Conservation (phyloP, 2,888 invertebrate species). For the Taenaris catops region DNA sequence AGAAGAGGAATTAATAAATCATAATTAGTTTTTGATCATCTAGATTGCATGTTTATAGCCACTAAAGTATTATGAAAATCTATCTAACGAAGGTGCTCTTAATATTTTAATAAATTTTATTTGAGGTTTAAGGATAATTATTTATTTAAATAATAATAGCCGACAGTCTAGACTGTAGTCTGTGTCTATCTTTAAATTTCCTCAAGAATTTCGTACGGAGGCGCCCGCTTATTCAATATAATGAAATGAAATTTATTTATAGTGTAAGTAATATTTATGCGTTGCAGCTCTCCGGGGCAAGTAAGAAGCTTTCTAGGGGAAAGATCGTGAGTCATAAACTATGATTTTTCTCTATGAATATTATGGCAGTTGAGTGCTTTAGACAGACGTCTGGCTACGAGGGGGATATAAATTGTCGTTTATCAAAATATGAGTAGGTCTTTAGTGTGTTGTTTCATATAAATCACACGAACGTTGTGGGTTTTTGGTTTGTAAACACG, state of each 20-base stretch:
- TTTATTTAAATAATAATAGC: no score
- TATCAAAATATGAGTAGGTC: conserved; percentile 24
- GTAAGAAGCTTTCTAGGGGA: conserved; percentile 58
- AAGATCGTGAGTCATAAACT: conserved; percentile 66
- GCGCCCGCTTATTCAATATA: conserved; percentile 42
- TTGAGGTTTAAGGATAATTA: no score
- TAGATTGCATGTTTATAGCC: no score
- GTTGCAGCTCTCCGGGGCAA: conserved; percentile 32
- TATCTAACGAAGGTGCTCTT: no score
- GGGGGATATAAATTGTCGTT: conserved; percentile 39
- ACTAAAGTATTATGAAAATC: no score
- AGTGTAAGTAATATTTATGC: conserved; percentile 63
- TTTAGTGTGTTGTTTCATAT: conserved; percentile 7
- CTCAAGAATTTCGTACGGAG: conserved; percentile 24
- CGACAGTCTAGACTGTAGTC: conserved; percentile 5
- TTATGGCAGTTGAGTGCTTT: conserved; percentile 52
- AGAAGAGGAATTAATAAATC: no score
- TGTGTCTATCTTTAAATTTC: conserved; percentile 12
- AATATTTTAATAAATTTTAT: no score
- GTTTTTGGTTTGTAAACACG: no score
- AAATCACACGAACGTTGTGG: no score
- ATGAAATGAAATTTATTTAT: conserved; percentile 52
- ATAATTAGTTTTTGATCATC: no score
- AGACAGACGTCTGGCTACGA: conserved; percentile 37
- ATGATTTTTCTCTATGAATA: conserved; percentile 69